Evolutionary conservation across 1,140 invertebrate genomes (phyloP).

Genomic region (Periplaneta americana): DNA sequence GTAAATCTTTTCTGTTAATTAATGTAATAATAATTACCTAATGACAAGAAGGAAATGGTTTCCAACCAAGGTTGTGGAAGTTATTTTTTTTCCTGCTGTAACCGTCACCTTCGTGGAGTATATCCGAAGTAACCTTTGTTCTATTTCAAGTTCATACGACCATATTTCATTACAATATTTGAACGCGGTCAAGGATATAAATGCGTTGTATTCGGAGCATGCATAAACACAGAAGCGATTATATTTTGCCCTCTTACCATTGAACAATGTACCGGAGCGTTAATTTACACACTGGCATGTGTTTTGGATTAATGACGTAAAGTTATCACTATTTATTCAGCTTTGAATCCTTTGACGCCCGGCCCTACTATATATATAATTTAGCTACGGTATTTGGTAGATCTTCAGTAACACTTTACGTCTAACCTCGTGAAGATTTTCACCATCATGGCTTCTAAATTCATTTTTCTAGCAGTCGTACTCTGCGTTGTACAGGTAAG

Average conservation of each 20-base stretch:
- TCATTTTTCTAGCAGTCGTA: background rate
- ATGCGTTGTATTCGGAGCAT: background rate
- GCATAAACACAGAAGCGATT: background rate
- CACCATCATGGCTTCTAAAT: background rate
- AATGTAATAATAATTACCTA: too few relatives aligned
- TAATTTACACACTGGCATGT: background rate
- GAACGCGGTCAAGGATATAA: background rate
- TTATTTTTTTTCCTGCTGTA: too few relatives aligned
- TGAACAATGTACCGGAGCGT: background rate
- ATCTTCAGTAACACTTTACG: background rate
- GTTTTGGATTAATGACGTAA: background rate
- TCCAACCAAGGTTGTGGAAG: too few relatives aligned
- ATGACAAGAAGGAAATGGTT: too few relatives aligned
- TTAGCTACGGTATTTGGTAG: background rate
- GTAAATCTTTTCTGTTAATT: too few relatives aligned
- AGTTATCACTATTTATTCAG: background rate
- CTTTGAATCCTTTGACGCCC: background rate
- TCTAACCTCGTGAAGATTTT: background rate
- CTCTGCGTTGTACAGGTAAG: background rate
- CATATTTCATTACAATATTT: background rate
- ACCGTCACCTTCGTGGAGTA: too few relatives aligned
- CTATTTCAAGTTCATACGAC: too few relatives aligned
- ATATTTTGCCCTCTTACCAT: too few relatives aligned
- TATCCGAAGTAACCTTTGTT: too few relatives aligned
- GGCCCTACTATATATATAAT: background rate